Percentiles rank a stretch among this genome's conserved stretches.
These are phyloP conservation scores for Pandemis heparana DNA, from an alignment of 2,888 invertebrate genomes.

Conservation along the genomic window DNA sequence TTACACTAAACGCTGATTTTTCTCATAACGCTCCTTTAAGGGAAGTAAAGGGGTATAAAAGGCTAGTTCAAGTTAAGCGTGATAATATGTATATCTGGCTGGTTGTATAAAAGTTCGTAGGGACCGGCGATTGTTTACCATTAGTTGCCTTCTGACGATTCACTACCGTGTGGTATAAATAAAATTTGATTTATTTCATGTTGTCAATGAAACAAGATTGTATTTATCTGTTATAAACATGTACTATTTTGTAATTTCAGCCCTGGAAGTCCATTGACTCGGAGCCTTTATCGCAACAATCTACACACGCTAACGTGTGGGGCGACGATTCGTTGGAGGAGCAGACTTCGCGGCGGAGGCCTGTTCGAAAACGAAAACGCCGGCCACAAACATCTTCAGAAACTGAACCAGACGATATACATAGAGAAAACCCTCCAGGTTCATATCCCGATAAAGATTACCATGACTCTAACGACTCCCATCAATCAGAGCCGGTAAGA, in stretches of 20 bases:
- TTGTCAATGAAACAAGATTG: neutral
- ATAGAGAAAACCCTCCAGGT: constrained; percentile 56
- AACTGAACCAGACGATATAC: constrained; percentile 56
- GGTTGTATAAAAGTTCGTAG: too few species aligned
- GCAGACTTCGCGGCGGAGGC: constrained; percentile 74
- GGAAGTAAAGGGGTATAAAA: neutral
- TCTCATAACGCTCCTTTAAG: too few species aligned
- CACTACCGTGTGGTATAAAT: neutral
- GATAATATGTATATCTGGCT: neutral
- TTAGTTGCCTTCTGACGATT: neutral
- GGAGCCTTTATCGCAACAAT: constrained; percentile 58
- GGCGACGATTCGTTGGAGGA: constrained; percentile 66
- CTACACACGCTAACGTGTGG: constrained; percentile 63
- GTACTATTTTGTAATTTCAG: constrained; percentile 68
- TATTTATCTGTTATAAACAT: neutral
- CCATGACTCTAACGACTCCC: constrained; percentile 50
- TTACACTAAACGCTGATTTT: neutral
- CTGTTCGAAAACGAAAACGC: constrained; percentile 86
- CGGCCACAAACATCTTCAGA: constrained; percentile 77
- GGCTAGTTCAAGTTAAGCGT: too few species aligned
- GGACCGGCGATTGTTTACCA: neutral
- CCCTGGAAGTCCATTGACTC: constrained; percentile 80
- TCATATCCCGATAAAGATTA: constrained; percentile 57
- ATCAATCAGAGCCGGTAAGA: constrained; percentile 59
- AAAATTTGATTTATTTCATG: neutral